Percentiles rank a stretch among this genome's conserved stretches.
Evolutionary conservation across 2,888 invertebrate genomes (phyloP).

Genomic region (Leptinotarsa tumamoca): DNA sequence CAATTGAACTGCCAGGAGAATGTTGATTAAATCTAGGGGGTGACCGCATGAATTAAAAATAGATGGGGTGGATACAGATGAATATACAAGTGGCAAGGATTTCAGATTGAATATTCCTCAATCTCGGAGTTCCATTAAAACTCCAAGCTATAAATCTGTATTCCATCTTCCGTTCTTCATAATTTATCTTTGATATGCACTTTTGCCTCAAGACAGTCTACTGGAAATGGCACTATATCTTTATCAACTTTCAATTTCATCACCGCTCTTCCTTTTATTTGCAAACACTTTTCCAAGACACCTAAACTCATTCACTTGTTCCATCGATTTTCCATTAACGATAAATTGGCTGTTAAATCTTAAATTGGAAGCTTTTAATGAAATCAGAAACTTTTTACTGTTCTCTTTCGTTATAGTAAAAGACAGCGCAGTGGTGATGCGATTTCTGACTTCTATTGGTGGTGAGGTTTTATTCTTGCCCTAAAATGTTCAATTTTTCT

Average conservation of each 20-base stretch:
- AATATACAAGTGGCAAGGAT: too few species aligned
- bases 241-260: background rate
- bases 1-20: background rate
- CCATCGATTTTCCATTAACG: slow-evolving; percentile 15
- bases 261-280: slow-evolving; percentile 2
- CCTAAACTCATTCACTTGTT: slow-evolving; percentile 18
- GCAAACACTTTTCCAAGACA: slow-evolving; percentile 5
- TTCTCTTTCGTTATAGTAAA: background rate
- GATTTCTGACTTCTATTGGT: background rate
- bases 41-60: too few species aligned
- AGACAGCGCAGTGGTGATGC: background rate
- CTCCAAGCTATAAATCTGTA: background rate
- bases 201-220: too few species aligned
- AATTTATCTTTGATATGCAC: background rate
- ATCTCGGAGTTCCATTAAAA: background rate
- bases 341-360: slow-evolving; percentile 15
- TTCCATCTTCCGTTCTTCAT: background rate
- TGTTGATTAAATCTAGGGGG: background rate
- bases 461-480: background rate
- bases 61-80: too few species aligned
- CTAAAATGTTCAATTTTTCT: too few species aligned
- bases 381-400: slow-evolving; percentile 17
- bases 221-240: background rate
- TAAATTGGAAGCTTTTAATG: slow-evolving; percentile 16
- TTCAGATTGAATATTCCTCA: too few species aligned